Conservation (phyloP, 53 echinoderm and acorn worm genomes). For the Astropecten irregularis region DNA sequence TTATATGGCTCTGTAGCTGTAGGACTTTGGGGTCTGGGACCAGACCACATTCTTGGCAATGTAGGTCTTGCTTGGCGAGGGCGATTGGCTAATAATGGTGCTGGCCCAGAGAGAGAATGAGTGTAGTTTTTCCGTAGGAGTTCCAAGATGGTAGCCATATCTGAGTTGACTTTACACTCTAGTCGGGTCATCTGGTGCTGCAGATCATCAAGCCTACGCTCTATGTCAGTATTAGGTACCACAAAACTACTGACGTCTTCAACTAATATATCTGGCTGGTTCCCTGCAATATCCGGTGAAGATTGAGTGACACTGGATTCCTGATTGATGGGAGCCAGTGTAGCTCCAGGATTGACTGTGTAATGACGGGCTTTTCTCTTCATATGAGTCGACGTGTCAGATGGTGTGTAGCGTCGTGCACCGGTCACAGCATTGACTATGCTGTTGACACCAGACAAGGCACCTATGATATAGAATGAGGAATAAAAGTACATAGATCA, state of each 20-base stretch:
- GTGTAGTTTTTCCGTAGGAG: conserved; percentile 71
- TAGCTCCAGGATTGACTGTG: conserved; percentile 43
- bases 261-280: conserved; percentile 87
- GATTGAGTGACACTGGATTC: conserved; percentile 30
- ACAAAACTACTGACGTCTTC: conserved; percentile 88
- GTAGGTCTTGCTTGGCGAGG: conserved; percentile 84
- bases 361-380: conserved; percentile 93
- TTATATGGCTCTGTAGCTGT: conserved; percentile 46
- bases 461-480: conserved; percentile 66
- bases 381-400: conserved; percentile 67
- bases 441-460: conserved; percentile 89
- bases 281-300: conserved; percentile 16
- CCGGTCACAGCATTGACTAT: conserved; percentile 89
- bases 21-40: conserved; percentile 69
- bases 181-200: conserved; percentile 91
- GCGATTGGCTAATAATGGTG: conserved; percentile 82
- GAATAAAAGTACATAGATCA: no score
- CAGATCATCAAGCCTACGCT: conserved; percentile 82
- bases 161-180: conserved; percentile 86
- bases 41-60: conserved; percentile 84
- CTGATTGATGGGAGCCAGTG: conserved; percentile 25
- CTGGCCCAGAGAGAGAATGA: conserved; percentile 68
- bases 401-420: conserved; percentile 63
- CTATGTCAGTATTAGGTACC: conserved; percentile 79
- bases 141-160: conserved; percentile 95